Percentiles rank a stretch among this genome's conserved stretches.
Evolutionary conservation across 2,888 invertebrate genomes (phyloP).

Genomic region (Drosophila kanekoi): DNA sequence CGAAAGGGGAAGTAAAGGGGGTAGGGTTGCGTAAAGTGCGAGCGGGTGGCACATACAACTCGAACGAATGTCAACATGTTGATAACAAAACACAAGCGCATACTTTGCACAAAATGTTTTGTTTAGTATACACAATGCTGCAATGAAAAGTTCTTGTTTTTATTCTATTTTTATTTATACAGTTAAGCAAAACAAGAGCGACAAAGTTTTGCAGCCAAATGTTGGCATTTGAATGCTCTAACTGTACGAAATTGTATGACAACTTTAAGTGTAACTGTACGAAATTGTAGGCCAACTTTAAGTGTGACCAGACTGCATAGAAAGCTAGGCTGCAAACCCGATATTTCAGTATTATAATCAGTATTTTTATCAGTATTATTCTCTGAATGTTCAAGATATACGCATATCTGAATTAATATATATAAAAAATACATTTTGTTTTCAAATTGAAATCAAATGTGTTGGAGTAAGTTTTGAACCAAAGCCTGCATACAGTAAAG

Average conservation of each 20-base stretch:
- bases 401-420: too few species aligned
- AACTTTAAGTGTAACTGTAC: too few species aligned
- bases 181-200: slow-evolving; percentile 1
- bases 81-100: slow-evolving; percentile 68
- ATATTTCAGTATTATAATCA: too few species aligned
- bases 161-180: neutral
- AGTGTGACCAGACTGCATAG: too few species aligned
- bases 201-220: neutral
- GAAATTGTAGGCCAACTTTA: too few species aligned
- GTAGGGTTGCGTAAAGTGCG: neutral
- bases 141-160: slow-evolving; percentile 22
- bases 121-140: slow-evolving; percentile 34
- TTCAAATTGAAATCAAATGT: too few species aligned
- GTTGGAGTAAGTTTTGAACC: too few species aligned
- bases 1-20: neutral
- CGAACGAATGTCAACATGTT: slow-evolving; percentile 75
- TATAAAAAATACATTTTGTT: too few species aligned
- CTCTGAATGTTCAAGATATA: too few species aligned
- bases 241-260: neutral
- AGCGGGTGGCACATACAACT: slow-evolving; percentile 11
- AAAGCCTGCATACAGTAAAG: too few species aligned
- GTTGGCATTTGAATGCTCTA: slow-evolving; percentile 15
- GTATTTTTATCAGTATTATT: too few species aligned
- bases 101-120: slow-evolving; percentile 53
- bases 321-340: too few species aligned